phyloP scores from a whole-genome alignment of 2,888 invertebrate genomes.

The Scaptomyza cyrtandrae region DNA sequence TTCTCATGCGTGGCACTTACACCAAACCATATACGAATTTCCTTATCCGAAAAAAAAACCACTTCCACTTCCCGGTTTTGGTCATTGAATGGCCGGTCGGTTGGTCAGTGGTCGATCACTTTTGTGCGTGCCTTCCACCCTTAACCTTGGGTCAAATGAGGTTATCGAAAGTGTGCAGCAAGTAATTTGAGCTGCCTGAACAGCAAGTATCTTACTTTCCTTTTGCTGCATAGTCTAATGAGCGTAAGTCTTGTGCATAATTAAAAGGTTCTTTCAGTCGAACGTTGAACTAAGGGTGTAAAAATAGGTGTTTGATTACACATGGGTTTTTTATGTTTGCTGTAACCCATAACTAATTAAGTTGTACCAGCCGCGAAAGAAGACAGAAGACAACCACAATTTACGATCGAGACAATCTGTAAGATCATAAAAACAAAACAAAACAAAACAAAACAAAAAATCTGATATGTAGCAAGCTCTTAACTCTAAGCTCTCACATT shows the following conservation, averaged over 20 bases:
- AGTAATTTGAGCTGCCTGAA: constrained; percentile 34
- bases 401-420: neutral
- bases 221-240: constrained; percentile 15
- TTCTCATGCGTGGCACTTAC: constrained; percentile 63
- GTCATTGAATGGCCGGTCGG: constrained; percentile 9
- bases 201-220: neutral
- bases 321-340: constrained; percentile 1
- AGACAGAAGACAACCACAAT: neutral
- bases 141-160: constrained; percentile 62
- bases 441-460: neutral
- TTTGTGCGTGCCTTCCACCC: constrained; percentile 60
- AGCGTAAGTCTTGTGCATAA: constrained; percentile 40
- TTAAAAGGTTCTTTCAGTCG: constrained; percentile 13
- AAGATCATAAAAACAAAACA: neutral
- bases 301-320: constrained; percentile 15
- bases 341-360: neutral
- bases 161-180: constrained; percentile 43
- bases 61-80: constrained; percentile 75
- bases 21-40: constrained; percentile 3
- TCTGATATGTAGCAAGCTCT: neutral
- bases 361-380: neutral
- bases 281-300: constrained; percentile 1
- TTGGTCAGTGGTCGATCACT: neutral
- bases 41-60: constrained; percentile 45
- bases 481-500: neutral